Conservation (phyloP, 2,113 vertebrate genomes). For the Tautogolabrus adspersus region DNA sequence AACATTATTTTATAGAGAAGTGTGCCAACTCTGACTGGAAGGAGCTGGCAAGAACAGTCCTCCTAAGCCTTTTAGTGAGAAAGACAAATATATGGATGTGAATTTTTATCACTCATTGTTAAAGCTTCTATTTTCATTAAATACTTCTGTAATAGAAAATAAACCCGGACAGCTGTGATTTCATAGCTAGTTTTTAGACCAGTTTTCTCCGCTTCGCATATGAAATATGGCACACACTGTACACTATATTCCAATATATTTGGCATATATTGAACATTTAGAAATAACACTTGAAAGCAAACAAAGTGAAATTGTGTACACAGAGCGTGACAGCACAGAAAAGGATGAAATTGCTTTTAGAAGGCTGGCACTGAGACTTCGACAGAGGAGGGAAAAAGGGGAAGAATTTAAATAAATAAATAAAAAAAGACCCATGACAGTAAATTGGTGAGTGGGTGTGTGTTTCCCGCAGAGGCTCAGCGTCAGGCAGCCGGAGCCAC, state of each 20-base stretch:
- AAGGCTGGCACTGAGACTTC: slow-evolving; percentile 33
- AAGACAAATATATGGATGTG: slow-evolving; percentile 62
- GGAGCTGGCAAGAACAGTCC: slow-evolving; percentile 36
- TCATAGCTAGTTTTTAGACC: slow-evolving; percentile 27
- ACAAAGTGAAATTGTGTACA: slow-evolving; percentile 50
- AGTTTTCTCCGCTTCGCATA: slow-evolving; percentile 23
- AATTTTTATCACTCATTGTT: slow-evolving; percentile 61
- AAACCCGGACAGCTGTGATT: slow-evolving; percentile 13
- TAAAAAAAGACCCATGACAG: slow-evolving; percentile 38
- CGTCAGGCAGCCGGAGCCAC: slow-evolving; percentile 39
- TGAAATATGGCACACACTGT: slow-evolving; percentile 22
- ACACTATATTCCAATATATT: slow-evolving; percentile 27
- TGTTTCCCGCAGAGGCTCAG: slow-evolving; percentile 38
- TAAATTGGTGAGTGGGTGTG: slow-evolving; percentile 45
- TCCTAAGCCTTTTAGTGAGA: slow-evolving; percentile 65
- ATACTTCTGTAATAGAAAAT: slow-evolving; percentile 30
- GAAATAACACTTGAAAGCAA: slow-evolving; percentile 53
- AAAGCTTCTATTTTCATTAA: slow-evolving; percentile 43
- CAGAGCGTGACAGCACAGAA: slow-evolving; percentile 49
- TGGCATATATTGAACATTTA: slow-evolving; percentile 31
- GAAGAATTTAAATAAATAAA: slow-evolving; percentile 4
- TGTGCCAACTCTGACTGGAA: slow-evolving; percentile 39
- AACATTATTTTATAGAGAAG: slow-evolving; percentile 10
- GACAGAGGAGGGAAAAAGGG: neutral
- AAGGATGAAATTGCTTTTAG: slow-evolving; percentile 69